These are phyloP conservation scores for Hyperoplus lanceolatus DNA, from an alignment of 2,797 vertebrate genomes.

Conservation along the genomic window DNA sequence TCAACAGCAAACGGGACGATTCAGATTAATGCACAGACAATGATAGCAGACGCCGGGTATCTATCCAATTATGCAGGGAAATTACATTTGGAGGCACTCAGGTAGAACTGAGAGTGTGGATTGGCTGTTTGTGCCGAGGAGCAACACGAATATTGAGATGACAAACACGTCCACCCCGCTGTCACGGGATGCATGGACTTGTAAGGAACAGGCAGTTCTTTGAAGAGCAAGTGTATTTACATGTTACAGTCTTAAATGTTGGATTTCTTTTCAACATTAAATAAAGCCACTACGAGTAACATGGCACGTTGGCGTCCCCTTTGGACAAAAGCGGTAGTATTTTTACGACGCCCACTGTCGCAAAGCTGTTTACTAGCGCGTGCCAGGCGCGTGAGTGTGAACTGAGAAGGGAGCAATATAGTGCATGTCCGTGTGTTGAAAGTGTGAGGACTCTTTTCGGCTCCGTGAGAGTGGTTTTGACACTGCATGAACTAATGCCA, in stretches of 20 bases:
- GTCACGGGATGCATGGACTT: constrained; percentile 47
- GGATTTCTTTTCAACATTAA: constrained; percentile 30
- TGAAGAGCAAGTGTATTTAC: constrained; percentile 21
- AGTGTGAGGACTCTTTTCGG: too few species aligned
- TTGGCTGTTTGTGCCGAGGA: constrained; percentile 53
- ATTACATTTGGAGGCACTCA: constrained; percentile 83
- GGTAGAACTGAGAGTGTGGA: constrained; percentile 77
- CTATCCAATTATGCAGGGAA: constrained; percentile 83
- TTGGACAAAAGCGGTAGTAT: too few species aligned
- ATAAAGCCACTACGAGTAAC: too few species aligned
- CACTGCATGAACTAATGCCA: too few species aligned
- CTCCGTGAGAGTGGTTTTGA: too few species aligned
- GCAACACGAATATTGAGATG: constrained; percentile 70
- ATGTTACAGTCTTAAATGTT: constrained; percentile 14
- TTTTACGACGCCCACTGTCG: too few species aligned
- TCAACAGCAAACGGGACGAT: constrained; percentile 74
- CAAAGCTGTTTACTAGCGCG: too few species aligned
- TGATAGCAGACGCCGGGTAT: constrained; percentile 75
- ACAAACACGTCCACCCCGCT: constrained; percentile 71
- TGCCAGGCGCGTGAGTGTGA: too few species aligned
- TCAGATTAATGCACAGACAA: constrained; percentile 80
- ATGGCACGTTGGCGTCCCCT: too few species aligned
- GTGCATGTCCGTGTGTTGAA: too few species aligned
- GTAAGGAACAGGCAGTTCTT: constrained; percentile 21
- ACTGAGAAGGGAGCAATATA: too few species aligned